Conservation (phyloP, 2,113 vertebrate genomes). For the Aldabrachelys gigantea region DNA sequence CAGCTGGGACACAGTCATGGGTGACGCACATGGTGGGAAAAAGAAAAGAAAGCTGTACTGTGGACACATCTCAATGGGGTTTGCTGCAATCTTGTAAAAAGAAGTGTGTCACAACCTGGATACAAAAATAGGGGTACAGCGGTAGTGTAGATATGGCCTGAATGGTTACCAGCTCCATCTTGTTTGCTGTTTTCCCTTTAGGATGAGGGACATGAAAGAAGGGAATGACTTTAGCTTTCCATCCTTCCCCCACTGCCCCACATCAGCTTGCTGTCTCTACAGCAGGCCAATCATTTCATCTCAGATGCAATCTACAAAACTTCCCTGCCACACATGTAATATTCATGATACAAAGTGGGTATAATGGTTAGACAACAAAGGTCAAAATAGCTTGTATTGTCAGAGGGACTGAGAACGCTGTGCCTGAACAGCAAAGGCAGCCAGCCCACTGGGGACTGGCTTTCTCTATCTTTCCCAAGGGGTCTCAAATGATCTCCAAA, state of each 20-base stretch:
- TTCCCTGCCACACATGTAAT: neutral
- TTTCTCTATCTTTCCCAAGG: neutral
- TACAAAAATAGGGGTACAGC: neutral
- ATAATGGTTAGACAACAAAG: neutral
- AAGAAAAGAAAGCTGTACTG: neutral
- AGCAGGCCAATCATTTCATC: neutral
- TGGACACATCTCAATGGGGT: neutral
- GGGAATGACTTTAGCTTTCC: neutral
- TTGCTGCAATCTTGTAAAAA: neutral
- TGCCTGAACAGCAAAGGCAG: neutral
- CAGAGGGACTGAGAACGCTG: neutral
- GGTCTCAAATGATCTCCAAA: neutral
- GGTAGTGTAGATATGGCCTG: neutral
- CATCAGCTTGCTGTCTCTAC: neutral
- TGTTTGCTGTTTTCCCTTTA: neutral
- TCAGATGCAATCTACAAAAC: neutral
- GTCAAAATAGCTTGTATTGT: neutral
- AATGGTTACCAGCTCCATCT: neutral
- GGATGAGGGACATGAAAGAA: neutral
- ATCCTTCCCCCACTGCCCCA: neutral
- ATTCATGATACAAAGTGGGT: neutral
- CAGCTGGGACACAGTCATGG: no score
- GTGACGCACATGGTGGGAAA: no score
- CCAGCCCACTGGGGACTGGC: neutral
- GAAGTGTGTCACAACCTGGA: neutral